These are phyloP conservation scores for Eledone cirrhosa DNA, from an alignment of 2,888 invertebrate species.

Conservation along the genomic window DNA sequence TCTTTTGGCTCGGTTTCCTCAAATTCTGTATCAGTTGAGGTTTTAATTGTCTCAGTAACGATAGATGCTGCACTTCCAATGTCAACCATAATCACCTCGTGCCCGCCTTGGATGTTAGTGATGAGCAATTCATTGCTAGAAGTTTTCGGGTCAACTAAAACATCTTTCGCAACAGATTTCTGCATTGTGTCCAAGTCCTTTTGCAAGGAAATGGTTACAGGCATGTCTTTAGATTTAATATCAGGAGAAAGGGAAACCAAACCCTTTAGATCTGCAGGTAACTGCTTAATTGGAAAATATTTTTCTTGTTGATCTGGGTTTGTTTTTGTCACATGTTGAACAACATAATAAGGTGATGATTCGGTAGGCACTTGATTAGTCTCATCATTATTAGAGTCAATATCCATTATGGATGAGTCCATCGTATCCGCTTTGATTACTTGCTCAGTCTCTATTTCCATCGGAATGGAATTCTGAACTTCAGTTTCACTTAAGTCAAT, in stretches of 20 bases:
- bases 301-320: background rate
- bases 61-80: slow-evolving; percentile 21
- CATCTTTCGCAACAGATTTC: background rate
- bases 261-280: slow-evolving; percentile 6
- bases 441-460: slow-evolving; percentile 25
- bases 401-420: background rate
- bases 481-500: slow-evolving; percentile 24
- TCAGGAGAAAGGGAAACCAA: slow-evolving; percentile 9
- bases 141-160: too few relatives aligned
- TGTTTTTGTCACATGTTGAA: slow-evolving; percentile 10
- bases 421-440: slow-evolving; percentile 4
- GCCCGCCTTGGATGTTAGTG: slow-evolving; percentile 21
- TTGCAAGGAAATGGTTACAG: slow-evolving; percentile 8
- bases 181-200: background rate
- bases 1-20: background rate
- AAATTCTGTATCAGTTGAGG: background rate
- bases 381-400: background rate
- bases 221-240: background rate
- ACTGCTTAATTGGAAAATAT: slow-evolving; percentile 16
- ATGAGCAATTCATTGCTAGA: slow-evolving; percentile 10
- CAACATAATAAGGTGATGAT: slow-evolving; percentile 20
- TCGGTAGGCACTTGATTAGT: slow-evolving; percentile 25
- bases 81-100: slow-evolving; percentile 20
- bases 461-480: slow-evolving; percentile 11
- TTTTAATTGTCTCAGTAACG: slow-evolving; percentile 4